Evolutionary conservation across 2,113 vertebrate genomes (phyloP).

Genomic region (Ciconia stormi): DNA sequence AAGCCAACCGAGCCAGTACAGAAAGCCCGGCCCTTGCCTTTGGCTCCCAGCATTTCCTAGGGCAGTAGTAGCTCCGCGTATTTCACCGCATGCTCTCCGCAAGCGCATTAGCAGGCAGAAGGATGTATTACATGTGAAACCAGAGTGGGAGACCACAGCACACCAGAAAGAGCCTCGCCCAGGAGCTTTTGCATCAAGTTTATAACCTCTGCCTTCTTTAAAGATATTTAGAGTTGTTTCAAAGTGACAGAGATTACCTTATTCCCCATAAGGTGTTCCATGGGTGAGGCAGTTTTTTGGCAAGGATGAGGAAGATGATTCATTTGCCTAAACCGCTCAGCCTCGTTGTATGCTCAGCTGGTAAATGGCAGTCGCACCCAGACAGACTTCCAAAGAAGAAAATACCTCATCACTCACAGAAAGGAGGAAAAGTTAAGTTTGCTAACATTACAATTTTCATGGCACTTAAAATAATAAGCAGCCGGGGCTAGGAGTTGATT

Average conservation of each 20-base stretch:
- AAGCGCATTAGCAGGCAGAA: background rate
- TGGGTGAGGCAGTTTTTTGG: background rate
- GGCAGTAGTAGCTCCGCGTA: fast-evolving
- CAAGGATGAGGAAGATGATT: background rate
- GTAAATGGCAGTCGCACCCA: background rate
- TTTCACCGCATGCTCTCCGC: fast-evolving
- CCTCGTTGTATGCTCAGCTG: background rate
- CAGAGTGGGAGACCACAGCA: background rate
- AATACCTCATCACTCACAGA: background rate
- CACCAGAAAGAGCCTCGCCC: background rate
- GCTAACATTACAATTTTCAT: background rate
- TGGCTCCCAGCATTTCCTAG: background rate
- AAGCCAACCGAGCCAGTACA: background rate
- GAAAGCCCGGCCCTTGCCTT: background rate
- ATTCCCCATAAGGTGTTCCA: background rate
- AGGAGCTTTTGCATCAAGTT: background rate
- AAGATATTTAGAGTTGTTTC: background rate
- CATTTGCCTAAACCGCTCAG: background rate
- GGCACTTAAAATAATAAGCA: background rate
- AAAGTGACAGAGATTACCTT: background rate
- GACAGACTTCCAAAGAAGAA: background rate
- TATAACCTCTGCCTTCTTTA: background rate
- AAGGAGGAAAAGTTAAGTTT: background rate
- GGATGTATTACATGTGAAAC: background rate
- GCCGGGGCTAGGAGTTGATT: background rate